A percentile compares a stretch with the other conserved stretches of the same genome.
Evolutionary conservation across 2,797 vertebrate genomes (phyloP).

Genomic region (Sandelia bainsii): DNA sequence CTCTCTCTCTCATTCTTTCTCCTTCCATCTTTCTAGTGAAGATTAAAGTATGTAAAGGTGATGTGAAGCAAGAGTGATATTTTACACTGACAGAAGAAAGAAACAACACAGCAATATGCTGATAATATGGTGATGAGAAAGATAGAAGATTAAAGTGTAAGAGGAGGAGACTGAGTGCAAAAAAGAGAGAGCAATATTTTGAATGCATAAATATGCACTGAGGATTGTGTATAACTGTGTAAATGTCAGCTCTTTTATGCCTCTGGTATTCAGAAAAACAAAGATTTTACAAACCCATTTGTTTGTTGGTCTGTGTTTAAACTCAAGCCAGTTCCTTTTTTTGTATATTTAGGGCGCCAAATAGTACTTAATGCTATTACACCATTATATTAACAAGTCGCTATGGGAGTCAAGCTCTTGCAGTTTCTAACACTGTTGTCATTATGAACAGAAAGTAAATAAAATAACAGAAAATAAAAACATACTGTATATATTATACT

Average conservation of each 20-base stretch:
- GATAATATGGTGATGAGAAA: slow-evolving; percentile 64
- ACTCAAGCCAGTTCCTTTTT: slow-evolving; percentile 1
- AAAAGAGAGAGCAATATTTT: slow-evolving; percentile 27
- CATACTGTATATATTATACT: too few species aligned
- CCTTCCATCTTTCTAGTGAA: slow-evolving; percentile 22
- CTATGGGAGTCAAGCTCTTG: not conserved
- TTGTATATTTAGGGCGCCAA: slow-evolving; percentile 4
- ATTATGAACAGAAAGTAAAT: not conserved
- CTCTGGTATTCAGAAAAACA: slow-evolving; percentile 24
- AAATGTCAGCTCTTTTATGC: slow-evolving; percentile 7
- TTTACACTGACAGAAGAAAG: slow-evolving; percentile 53
- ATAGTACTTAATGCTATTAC: slow-evolving; percentile 4
- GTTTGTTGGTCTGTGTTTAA: slow-evolving; percentile 44
- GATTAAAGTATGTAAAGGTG: slow-evolving; percentile 59
- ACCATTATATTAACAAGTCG: not conserved
- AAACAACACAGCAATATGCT: slow-evolving; percentile 57
- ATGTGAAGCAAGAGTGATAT: slow-evolving; percentile 39
- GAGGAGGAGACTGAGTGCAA: slow-evolving; percentile 9
- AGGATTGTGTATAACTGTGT: slow-evolving; percentile 15
- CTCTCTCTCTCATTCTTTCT: not conserved
- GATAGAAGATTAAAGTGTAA: slow-evolving; percentile 48
- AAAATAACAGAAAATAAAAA: too few species aligned
- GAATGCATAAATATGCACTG: slow-evolving; percentile 46
- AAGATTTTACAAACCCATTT: slow-evolving; percentile 33
- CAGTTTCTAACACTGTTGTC: not conserved